These are phyloP conservation scores for Hoplostethus atlanticus DNA, from an alignment of 2,797 vertebrate species.

Conservation along the genomic window DNA sequence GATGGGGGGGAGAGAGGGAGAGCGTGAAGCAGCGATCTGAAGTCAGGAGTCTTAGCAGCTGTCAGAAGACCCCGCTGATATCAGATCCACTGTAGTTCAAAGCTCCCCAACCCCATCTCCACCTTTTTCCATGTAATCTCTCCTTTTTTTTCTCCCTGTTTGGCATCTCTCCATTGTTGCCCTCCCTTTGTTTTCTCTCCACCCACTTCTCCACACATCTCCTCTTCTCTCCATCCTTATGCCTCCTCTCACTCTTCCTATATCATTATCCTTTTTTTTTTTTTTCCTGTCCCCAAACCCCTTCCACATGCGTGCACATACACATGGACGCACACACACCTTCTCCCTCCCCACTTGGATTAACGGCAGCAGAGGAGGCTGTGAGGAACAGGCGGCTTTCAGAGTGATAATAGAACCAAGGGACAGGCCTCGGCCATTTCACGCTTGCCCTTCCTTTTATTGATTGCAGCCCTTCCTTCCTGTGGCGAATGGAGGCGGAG, in stretches of 20 bases:
- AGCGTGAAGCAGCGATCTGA: slow-evolving; percentile 24
- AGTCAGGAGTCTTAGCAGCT: slow-evolving; percentile 58
- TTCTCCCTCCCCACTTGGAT: neutral
- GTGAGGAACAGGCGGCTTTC: slow-evolving; percentile 18
- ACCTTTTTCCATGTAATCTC: slow-evolving; percentile 24
- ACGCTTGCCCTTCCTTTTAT: slow-evolving; percentile 55
- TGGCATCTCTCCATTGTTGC: neutral
- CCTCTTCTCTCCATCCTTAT: neutral
- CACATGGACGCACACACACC: neutral
- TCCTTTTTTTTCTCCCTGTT: neutral
- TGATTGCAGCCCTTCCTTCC: slow-evolving; percentile 48
- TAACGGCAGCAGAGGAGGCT: slow-evolving; percentile 17
- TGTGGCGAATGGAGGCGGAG: slow-evolving; percentile 28
- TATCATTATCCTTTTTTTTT: too few relatives aligned
- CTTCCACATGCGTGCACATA: neutral
- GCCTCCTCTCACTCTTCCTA: neutral
- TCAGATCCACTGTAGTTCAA: slow-evolving; percentile 45
- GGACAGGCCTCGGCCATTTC: slow-evolving; percentile 34
- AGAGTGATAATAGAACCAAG: slow-evolving; percentile 36
- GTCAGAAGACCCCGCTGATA: slow-evolving; percentile 54
- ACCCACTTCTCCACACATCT: neutral
- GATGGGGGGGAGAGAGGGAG: slow-evolving; percentile 1
- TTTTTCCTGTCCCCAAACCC: neutral
- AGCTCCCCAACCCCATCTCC: slow-evolving; percentile 19
- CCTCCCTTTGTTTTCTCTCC: neutral